Percentiles rank a stretch among this genome's conserved stretches.
Conservation (phyloP, 2,797 vertebrate genomes). For the Sebastes itinus region DNA sequence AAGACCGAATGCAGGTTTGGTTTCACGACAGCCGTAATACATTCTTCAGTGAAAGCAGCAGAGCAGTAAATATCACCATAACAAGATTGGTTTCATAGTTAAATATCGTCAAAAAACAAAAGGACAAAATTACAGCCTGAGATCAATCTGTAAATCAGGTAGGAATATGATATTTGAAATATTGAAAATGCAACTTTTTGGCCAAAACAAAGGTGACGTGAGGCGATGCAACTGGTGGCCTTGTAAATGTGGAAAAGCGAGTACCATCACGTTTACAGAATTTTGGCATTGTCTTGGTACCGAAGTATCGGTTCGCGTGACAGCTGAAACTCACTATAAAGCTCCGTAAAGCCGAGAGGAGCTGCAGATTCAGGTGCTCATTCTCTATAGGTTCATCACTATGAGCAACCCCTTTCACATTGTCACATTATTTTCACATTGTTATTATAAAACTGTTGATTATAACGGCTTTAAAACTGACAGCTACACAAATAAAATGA, state of each 20-base stretch:
- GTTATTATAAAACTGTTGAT: neutral
- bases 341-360: neutral
- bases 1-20: neutral
- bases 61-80: neutral
- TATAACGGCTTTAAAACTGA: neutral
- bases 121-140: neutral
- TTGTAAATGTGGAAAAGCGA: too few relatives aligned
- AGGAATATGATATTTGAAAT: neutral
- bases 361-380: neutral
- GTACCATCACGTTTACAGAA: too few relatives aligned
- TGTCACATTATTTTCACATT: neutral
- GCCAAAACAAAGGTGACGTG: too few relatives aligned
- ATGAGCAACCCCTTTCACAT: neutral
- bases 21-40: neutral
- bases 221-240: too few relatives aligned
- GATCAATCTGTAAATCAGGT: neutral
- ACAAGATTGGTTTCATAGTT: neutral
- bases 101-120: neutral
- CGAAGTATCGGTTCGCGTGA: too few relatives aligned
- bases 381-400: too few relatives aligned
- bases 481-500: too few relatives aligned
- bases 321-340: neutral
- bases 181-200: neutral
- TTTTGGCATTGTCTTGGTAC: too few relatives aligned
- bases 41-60: neutral